These are phyloP conservation scores for Chromoteleia sp. DNA, from an alignment of 2,888 invertebrate species.

Conservation along the genomic window DNA sequence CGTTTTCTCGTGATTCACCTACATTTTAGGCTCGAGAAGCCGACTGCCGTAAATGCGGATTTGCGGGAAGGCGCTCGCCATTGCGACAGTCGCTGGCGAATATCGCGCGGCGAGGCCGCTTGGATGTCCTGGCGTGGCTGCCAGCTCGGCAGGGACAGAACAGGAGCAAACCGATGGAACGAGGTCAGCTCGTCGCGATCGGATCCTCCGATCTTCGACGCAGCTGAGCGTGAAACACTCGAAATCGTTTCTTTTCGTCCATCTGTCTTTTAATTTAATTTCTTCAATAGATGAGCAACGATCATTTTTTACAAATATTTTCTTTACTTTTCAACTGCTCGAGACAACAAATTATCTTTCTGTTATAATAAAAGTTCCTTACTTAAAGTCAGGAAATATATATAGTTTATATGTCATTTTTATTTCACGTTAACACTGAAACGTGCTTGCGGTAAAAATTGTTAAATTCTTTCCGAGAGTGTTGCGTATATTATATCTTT, in stretches of 20 bases:
- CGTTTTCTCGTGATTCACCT: slow-evolving; percentile 71
- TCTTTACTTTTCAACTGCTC: background rate
- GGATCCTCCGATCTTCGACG: slow-evolving; percentile 54
- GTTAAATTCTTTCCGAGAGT: too few species aligned
- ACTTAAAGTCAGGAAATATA: too few species aligned
- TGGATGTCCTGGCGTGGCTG: slow-evolving; percentile 70
- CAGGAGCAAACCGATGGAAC: slow-evolving; percentile 66
- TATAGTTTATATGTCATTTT: too few species aligned
- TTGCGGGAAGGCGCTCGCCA: slow-evolving; percentile 51
- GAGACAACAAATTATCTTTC: too few species aligned
- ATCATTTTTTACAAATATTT: background rate
- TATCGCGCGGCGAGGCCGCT: slow-evolving; percentile 66
- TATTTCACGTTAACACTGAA: too few species aligned
- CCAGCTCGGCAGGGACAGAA: slow-evolving; percentile 58
- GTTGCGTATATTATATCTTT: too few species aligned
- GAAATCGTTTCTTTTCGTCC: slow-evolving; percentile 36
- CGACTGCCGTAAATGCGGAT: slow-evolving; percentile 66
- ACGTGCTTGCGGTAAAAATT: too few species aligned
- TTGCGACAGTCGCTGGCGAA: slow-evolving; percentile 69
- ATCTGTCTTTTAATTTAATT: slow-evolving; percentile 51
- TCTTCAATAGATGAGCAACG: slow-evolving; percentile 22
- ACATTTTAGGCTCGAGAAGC: slow-evolving; percentile 72
- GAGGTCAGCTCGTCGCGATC: slow-evolving; percentile 63
- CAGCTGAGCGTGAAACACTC: slow-evolving; percentile 58
- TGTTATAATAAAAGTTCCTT: too few species aligned